Percentiles rank a stretch among this genome's conserved stretches.
Conservation (phyloP, 2,888 invertebrate genomes). For the Chironomus riparius region DNA sequence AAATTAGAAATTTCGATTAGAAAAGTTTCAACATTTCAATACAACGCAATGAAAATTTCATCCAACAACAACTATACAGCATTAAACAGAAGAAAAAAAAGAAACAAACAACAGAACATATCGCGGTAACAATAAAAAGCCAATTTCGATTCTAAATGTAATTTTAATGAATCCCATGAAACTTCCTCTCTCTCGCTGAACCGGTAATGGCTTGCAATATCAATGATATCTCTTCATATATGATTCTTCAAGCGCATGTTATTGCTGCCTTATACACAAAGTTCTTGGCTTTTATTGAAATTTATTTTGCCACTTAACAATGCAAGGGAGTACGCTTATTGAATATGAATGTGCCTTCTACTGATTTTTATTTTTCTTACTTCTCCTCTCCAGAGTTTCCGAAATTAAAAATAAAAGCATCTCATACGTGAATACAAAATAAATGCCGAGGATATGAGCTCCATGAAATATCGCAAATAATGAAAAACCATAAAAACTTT, state of each 20-base stretch:
- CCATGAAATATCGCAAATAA: conserved; percentile 8
- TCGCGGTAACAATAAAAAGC: conserved; percentile 8
- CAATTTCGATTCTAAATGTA: conserved; percentile 17
- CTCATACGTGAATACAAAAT: background rate
- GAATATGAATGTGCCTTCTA: background rate
- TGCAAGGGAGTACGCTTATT: conserved; percentile 16
- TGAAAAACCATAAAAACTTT: conserved; percentile 23
- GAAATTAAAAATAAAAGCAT: conserved; percentile 2
- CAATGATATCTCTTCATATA: conserved; percentile 11
- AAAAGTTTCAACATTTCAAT: too few species aligned
- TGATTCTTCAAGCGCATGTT: background rate
- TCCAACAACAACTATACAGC: too few species aligned
- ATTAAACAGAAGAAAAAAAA: too few species aligned
- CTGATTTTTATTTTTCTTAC: background rate
- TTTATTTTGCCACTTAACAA: conserved; percentile 16
- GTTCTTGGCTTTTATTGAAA: conserved; percentile 11
- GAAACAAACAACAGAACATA: too few species aligned
- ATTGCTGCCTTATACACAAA: background rate
- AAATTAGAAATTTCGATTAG: too few species aligned
- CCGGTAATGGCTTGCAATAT: background rate
- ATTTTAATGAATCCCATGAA: conserved; percentile 15
- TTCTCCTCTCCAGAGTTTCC: background rate
- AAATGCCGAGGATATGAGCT: background rate
- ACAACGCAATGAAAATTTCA: too few species aligned
- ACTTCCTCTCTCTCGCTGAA: too few species aligned